Conservation (phyloP, 2,888 invertebrate species). For the Vanessa cardui region DNA sequence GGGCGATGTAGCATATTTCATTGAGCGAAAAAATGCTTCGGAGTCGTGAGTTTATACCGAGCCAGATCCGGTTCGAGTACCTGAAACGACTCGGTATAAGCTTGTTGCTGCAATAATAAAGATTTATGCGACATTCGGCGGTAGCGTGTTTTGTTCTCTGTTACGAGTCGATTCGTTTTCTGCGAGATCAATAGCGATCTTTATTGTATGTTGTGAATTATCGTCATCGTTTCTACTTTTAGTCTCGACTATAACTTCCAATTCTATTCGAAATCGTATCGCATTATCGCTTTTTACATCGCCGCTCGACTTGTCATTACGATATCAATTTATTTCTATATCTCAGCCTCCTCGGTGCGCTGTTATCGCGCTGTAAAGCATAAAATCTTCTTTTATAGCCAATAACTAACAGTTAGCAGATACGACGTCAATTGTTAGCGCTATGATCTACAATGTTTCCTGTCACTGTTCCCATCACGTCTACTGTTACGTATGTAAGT, state of each 20-base stretch:
- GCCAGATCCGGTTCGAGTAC: conserved; percentile 78
- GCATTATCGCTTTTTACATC: conserved; percentile 75
- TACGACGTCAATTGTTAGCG: conserved; percentile 37
- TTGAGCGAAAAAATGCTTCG: conserved; percentile 79
- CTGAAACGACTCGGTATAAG: conserved; percentile 79
- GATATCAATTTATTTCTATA: conserved; percentile 46
- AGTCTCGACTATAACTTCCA: conserved; percentile 68
- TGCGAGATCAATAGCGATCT: conserved; percentile 79
- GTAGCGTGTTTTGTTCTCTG: conserved; percentile 81
- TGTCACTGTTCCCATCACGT: conserved; percentile 56
- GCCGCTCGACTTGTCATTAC: conserved; percentile 56
- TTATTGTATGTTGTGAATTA: conserved; percentile 77
- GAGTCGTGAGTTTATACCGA: conserved; percentile 78
- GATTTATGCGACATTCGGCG: conserved; percentile 82
- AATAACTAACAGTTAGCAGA: conserved; percentile 34
- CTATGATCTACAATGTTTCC: conserved; percentile 53
- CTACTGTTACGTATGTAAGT: conserved; percentile 9
- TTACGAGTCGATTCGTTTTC: conserved; percentile 80
- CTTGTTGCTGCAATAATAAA: conserved; percentile 82
- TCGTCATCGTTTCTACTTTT: conserved; percentile 69
- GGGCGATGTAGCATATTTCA: conserved; percentile 80
- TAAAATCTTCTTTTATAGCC: conserved; percentile 32
- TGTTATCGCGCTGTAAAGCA: conserved; percentile 25
- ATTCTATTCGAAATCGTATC: conserved; percentile 64
- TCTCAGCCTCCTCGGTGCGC: conserved; percentile 9